Evolutionary conservation across 2,888 invertebrate genomes (phyloP), one percentile per base, ranked within the genome.

Genomic region (Macaria liturata): DNA sequence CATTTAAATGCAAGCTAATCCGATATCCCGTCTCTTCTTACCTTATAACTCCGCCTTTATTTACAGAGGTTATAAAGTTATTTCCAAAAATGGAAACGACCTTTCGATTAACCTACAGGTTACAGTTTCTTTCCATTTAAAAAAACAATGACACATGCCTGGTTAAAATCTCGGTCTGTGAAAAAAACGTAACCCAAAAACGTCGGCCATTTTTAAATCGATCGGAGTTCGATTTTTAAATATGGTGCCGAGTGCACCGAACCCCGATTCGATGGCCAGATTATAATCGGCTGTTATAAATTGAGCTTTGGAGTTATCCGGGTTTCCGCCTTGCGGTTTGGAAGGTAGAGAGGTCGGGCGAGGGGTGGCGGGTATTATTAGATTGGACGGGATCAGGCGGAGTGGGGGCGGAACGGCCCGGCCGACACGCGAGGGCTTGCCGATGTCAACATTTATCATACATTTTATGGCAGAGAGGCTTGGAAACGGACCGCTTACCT

Each of bases 201-300:
- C 45, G 70, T 70, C 87, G 80, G 83, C 85, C 88, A 88, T 90
- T 86, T 87, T 88, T 66, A 68, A 83, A 76, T 80, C 77, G 81
- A 85, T 84, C 76, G 76, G 74, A 64, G 78, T 85, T 88, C 81
- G 83, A 87, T 88, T 85, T 54, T 88, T 80, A 85, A 88, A 87
- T 80, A 87, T 86, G 84, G 82, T 84, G 81, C 75, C 75, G 84
- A 87, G 88, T 88, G 86, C 90, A 87, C 78, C 83, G 88, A 88
- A 86, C 88, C 83, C 87, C 75, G 75, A 77, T 85, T 72, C 80
- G 79, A 81, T 83, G 80, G 65, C 76, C 75, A 76, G 81, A 81
- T 80, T 80, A 82, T 72, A 71, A 72, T 66, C 70, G 75, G 68
- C 88, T 85, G 86, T 65, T 74, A 69, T 77, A 74, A 58, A 55